Evolutionary conservation across 2,797 vertebrate species (phyloP), one percentile per base, ranked within the genome.

Genomic region (Platyrinchus mystaceus): DNA sequence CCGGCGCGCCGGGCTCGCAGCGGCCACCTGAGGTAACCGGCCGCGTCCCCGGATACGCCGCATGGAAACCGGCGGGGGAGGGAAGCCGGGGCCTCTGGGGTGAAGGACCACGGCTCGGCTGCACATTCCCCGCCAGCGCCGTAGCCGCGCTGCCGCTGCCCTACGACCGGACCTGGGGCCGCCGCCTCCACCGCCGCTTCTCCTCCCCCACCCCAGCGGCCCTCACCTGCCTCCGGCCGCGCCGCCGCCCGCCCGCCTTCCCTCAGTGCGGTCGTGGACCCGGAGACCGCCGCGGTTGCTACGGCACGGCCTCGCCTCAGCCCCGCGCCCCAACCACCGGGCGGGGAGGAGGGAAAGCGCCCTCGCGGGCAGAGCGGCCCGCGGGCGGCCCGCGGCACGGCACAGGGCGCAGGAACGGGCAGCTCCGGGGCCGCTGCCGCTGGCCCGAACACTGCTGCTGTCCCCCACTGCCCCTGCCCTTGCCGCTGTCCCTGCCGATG

Each of bases 261-360:
- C 41, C 50, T 49, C 12, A 32, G 30, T 17, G 23, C 50, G 11
- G 3, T 39, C 19, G 93, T 52, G 91, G 91, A 26, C 73, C 12
- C 73, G 81, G 95, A 94, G 84, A 94, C 89, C 14, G 78, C 46
- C 14, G n/a, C 63, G 87, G 96, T 97, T 97, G 96, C 94, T 81
- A 95, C 59, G 50, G 82, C 89, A 27, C 32, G 20, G 86, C 52
- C 55, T 39, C 43, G 26, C 67, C 14, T 24, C 28, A 12, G 32
- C 6, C 12, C 53, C 32, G 15, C 32, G 22, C 43, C 52, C 8
- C 60, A 8, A 0, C 20, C 60, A 9, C 14, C 50, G 23, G 32
- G 20, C 3, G 32, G 46, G 41, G 5, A 50, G n/a, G 18, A 18
- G 52, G 32, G 21, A 22, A 21, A 36, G 28, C 6, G 23, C 18